These are phyloP conservation scores for Neopelma chrysocephalum DNA, from an alignment of 2,797 vertebrate species.

Conservation along the genomic window DNA sequence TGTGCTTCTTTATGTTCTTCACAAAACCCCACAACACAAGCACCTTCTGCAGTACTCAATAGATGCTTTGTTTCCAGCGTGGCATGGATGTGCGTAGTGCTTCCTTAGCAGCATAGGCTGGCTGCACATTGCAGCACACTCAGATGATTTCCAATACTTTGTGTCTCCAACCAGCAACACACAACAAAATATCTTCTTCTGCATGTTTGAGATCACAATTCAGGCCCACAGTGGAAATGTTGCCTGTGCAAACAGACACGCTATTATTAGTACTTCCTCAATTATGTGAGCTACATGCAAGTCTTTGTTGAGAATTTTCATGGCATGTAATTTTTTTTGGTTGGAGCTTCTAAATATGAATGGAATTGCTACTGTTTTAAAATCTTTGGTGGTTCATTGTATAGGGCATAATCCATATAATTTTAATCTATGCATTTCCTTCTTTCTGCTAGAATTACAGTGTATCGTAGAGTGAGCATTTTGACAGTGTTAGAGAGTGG, in stretches of 20 bases:
- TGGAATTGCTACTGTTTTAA: background rate
- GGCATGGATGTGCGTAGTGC: background rate
- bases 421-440: slow-evolving; percentile 67
- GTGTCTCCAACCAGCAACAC: background rate
- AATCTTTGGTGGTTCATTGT: slow-evolving; percentile 12
- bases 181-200: slow-evolving; percentile 25
- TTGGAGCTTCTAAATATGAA: slow-evolving; percentile 28
- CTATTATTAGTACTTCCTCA: slow-evolving; percentile 71
- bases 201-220: slow-evolving; percentile 40
- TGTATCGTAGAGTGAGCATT: background rate
- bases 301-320: slow-evolving; percentile 68
- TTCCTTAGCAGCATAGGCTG: background rate
- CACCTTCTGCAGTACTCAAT: background rate
- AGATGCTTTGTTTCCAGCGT: background rate
- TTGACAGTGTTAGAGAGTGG: background rate
- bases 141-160: background rate
- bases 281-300: slow-evolving; percentile 36
- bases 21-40: background rate
- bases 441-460: slow-evolving; percentile 45
- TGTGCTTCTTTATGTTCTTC: background rate
- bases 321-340: slow-evolving; percentile 56
- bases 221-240: slow-evolving; percentile 52
- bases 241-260: slow-evolving; percentile 40
- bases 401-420: slow-evolving; percentile 44
- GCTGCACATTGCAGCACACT: background rate